Evolutionary conservation across 2,113 vertebrate species (phyloP), one percentile per base, ranked within the genome.

Genomic region (Ranitomeya variabilis): DNA sequence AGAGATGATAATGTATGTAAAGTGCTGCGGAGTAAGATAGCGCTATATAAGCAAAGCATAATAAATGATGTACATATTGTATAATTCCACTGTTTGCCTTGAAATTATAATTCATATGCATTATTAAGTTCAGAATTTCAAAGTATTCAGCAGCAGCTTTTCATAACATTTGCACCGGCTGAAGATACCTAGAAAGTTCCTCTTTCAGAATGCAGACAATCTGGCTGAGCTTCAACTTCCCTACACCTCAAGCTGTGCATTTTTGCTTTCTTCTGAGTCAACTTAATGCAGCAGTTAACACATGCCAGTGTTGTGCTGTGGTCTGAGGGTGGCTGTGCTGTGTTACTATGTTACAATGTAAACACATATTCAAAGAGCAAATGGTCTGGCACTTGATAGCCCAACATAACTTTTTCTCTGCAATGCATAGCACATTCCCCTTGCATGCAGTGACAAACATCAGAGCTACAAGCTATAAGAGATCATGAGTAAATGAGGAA

Each of bases 351-450:
- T 83, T 88, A 88, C 87, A 88, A 76, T 55, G 69, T 88, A 88
- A 88, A 88, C 87, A 88, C 80, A 83, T 62, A 83, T 83, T 83
- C 21, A 83, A 88, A 88, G 83, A 88, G 87, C 87, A 88, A 88
- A 82, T 88, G 87, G 69, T 88, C 87, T 88, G 87, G 87, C 69
- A 88, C 80, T 83, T 83, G 87, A 88, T 77, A 88, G 87, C 78
- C 71, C 80, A 83, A 71, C 78, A 21, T 83, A 66, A 74, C 67
- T 45, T 60, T 76, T 73, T 66, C 80, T 26, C 57, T 88, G 80
- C 71, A 78, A 88, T 73, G 69, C 80, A 83, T 88, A 83, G 71
- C 87, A 84, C 80, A 83, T 83, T 88, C 80, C 69, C 69, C 12
- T 9, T 7, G 21, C 71, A 74, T 52, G 37, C 55, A 26, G 13